Base-by-base conservation (phyloP, 2,888 invertebrate species). In the Carcina quercana region DNA sequence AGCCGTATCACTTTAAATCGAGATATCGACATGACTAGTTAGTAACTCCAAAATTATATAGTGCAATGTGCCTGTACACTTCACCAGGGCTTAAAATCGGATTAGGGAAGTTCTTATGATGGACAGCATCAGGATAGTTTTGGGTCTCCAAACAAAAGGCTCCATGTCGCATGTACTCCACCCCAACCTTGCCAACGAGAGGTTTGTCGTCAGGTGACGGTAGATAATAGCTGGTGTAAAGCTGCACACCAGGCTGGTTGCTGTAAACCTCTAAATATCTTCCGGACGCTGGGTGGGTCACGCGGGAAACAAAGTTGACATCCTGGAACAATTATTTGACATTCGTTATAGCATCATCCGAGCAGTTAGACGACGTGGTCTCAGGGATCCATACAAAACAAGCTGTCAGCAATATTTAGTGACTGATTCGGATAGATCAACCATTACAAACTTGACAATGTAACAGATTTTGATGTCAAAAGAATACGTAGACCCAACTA, bases 111-210 rank as follows among this genome's bases (percentile, higher is more conserved):
- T 90, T 89, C 5, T 69, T 47, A 86, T 93, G 91, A 76, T 96
- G 92, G 0, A 94, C 85, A 5, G 95, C 93, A 72, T 97, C 94
- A 0, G 97, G 96, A 78, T 89, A 97, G 59, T 93, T 93, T 78
- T 97, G 97, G 0, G 97, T 93, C 69, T 97, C 97, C 34, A 97
- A 78, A 57, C 96, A 96, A 53, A 97, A 89, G 1, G 92, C 94
- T 0, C 91, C 91, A 47, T 94, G 93, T 38, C 87, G 88, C 0
- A 59, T 78, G 57, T 96, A 96, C 0, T 76, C 75, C 0, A 57
- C 66, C 0, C 63, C 70, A 0, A 41, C 37, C 40, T 79, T 82
- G n/a, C 83, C 83, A 0, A 64, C 27, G 1, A 82, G 38, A 0
- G 80, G 73, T 6, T 62, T 43, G 1, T 75, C 67, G 1, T 52